Percentiles rank a stretch among this genome's conserved stretches.
Conservation (phyloP, 1,140 invertebrate species). For the Phymorhynchus buccinoides region DNA sequence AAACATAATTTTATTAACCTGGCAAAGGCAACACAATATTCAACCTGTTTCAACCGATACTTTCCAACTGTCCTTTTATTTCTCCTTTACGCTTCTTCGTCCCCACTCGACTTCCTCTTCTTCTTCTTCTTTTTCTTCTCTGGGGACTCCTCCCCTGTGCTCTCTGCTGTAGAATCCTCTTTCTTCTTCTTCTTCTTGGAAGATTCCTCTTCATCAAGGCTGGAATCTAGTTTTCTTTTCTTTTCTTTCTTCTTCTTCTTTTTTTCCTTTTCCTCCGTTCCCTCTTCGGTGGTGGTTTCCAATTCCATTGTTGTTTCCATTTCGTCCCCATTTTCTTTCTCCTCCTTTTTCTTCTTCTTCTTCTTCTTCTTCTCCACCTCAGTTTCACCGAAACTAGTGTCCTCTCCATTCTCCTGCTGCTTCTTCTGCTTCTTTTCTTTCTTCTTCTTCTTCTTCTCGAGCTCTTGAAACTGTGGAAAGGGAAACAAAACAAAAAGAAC, state of each 20-base stretch:
- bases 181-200: conserved; percentile 67
- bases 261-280: conserved; percentile 28
- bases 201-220: conserved; percentile 43
- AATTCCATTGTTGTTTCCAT: conserved; percentile 5
- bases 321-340: conserved; percentile 44
- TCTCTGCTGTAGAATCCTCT: conserved; percentile 43
- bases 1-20: too few relatives aligned
- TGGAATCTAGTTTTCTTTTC: conserved; percentile 14
- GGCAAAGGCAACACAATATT: too few relatives aligned
- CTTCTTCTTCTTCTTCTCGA: conserved; percentile 63
- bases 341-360: conserved; percentile 39
- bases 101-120: conserved; percentile 45
- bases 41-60: too few relatives aligned
- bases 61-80: too few relatives aligned
- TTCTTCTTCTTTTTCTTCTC: conserved; percentile 65
- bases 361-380: conserved; percentile 66
- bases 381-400: conserved; percentile 45
- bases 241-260: conserved; percentile 39
- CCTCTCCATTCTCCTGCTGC: conserved; percentile 40
- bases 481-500: too few relatives aligned
- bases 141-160: conserved; percentile 48
- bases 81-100: too few relatives aligned
- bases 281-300: not conserved
- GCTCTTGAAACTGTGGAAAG: conserved; percentile 68
- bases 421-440: conserved; percentile 63